A percentile compares a stretch with the other conserved stretches of the same genome.
phyloP scores from a whole-genome alignment of 2,797 vertebrate genomes.

The Urophycis tenuis region DNA sequence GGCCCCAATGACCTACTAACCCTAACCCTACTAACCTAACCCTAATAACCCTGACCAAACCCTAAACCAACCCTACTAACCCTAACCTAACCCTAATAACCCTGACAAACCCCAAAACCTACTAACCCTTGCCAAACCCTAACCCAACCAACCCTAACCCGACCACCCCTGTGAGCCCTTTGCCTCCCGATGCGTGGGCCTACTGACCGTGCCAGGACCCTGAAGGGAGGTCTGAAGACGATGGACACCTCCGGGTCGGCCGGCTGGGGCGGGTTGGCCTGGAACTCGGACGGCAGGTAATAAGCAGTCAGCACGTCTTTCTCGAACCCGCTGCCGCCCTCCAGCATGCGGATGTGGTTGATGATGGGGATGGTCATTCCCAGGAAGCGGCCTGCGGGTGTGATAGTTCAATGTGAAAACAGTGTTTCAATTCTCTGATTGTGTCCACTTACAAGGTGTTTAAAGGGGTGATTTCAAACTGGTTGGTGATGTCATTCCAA shows the following conservation, averaged over 20 bases:
- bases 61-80: too few relatives aligned
- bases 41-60: too few relatives aligned
- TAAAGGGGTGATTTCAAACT: not conserved
- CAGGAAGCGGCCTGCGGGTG: conserved; percentile 64
- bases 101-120: too few relatives aligned
- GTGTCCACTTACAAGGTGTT: not conserved
- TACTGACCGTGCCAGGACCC: conserved; percentile 72
- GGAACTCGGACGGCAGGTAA: conserved; percentile 72
- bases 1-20: too few relatives aligned
- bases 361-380: conserved; percentile 80
- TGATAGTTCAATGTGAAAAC: not conserved
- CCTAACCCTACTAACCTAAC: too few relatives aligned
- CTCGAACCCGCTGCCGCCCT: conserved; percentile 60
- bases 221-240: conserved; percentile 61
- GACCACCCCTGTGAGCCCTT: too few relatives aligned
- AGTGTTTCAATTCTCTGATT: not conserved
- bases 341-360: conserved; percentile 65
- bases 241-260: conserved; percentile 70
- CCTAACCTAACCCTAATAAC: too few relatives aligned
- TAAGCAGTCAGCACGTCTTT: conserved; percentile 69
- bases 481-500: too few relatives aligned
- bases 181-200: not conserved
- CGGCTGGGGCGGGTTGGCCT: conserved; percentile 64
- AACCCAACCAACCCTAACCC: too few relatives aligned
- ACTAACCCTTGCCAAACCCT: too few relatives aligned